These are phyloP conservation scores for Amaurobius ferox DNA, from an alignment of 2,888 invertebrate genomes.

Conservation along the genomic window DNA sequence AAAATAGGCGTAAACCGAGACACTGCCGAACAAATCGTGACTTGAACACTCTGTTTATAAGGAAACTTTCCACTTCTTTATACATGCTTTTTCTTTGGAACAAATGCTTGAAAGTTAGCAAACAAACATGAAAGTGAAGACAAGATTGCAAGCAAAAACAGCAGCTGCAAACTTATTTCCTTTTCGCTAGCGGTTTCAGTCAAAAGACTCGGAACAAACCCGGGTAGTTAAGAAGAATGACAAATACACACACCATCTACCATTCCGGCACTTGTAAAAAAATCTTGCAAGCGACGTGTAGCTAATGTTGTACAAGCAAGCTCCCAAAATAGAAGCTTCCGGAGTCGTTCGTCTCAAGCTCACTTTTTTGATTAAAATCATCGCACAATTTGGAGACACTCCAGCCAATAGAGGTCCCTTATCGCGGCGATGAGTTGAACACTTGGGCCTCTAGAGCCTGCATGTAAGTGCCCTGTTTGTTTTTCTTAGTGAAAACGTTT, in stretches of 20 bases:
- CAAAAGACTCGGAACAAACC: not conserved
- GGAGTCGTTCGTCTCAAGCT: not conserved
- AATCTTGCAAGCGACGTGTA: slow-evolving; percentile 12
- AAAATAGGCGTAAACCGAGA: no score
- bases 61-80: no score
- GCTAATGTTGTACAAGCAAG: slow-evolving; percentile 18
- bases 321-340: slow-evolving; percentile 16
- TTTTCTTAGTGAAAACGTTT: not conserved
- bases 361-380: slow-evolving; percentile 9
- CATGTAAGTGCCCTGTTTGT: not conserved
- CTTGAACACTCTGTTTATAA: no score
- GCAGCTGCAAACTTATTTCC: slow-evolving; percentile 2
- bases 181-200: not conserved
- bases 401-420: slow-evolving; percentile 7
- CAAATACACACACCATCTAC: not conserved
- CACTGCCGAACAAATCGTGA: no score
- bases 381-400: slow-evolving; percentile 3
- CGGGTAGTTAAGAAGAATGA: slow-evolving; percentile 1
- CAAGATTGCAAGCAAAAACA: not conserved
- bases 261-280: slow-evolving; percentile 12
- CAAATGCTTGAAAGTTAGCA: no score
- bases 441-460: not conserved
- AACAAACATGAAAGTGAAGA: not conserved
- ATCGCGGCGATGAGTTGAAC: slow-evolving; percentile 11
- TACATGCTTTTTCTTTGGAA: no score